Conservation (phyloP, 2,888 invertebrate species). For the Pollenia griseotomentosa region DNA sequence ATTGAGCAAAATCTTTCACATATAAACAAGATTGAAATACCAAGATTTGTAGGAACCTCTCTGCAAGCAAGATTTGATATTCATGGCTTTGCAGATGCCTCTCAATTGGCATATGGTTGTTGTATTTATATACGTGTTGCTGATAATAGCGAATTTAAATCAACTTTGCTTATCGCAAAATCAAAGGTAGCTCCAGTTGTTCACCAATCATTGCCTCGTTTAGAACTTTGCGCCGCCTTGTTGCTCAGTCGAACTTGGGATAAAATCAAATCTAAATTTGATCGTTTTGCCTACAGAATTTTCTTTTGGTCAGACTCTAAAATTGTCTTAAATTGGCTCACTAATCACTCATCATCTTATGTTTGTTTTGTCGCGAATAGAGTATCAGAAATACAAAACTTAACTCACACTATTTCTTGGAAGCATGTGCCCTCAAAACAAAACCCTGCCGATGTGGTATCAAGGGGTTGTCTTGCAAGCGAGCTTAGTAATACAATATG, state of each 20-base stretch:
- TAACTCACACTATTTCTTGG: constrained; percentile 22
- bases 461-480: constrained; percentile 9
- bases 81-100: constrained; percentile 31
- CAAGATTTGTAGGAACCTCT: background rate
- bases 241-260: constrained; percentile 14
- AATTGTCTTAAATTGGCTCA: constrained; percentile 39
- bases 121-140: constrained; percentile 1
- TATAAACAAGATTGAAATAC: background rate
- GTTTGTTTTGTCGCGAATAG: constrained; percentile 22
- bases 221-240: constrained; percentile 10
- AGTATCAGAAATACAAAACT: constrained; percentile 25
- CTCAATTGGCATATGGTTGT: constrained; percentile 30
- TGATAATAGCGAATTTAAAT: background rate
- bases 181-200: constrained; percentile 19
- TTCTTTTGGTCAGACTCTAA: constrained; percentile 69
- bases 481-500: constrained; percentile 12
- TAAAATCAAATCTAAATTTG: constrained; percentile 29
- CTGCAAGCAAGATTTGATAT: constrained; percentile 1
- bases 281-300: background rate
- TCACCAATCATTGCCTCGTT: constrained; percentile 24
- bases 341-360: constrained; percentile 18
- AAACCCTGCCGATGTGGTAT: constrained; percentile 44
- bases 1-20: background rate
- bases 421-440: constrained; percentile 27
- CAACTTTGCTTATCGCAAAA: constrained; percentile 37